Conservation (phyloP, 35 echinoderm and acorn worm species). For the Nesometra sesokonis region DNA sequence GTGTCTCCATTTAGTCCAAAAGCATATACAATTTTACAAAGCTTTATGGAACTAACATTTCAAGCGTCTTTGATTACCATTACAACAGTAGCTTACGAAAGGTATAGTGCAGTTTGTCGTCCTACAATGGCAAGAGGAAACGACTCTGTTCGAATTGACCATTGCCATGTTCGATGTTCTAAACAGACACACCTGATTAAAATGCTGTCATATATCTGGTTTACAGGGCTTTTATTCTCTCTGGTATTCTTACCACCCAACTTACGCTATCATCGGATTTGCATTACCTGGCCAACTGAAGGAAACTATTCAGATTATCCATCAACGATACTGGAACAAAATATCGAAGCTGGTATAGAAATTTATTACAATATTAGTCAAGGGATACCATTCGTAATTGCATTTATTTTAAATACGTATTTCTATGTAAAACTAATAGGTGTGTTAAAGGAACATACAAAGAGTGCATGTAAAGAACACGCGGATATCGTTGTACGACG, state of each 20-base stretch:
- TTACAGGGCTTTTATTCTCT: background rate
- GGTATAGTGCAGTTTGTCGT: background rate
- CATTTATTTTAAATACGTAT: background rate
- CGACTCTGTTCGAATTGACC: background rate
- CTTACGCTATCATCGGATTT: background rate
- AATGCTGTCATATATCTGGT: background rate
- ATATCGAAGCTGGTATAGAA: background rate
- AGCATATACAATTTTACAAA: background rate
- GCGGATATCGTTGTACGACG: background rate
- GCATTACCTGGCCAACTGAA: background rate
- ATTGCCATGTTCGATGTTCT: background rate
- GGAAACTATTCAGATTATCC: background rate
- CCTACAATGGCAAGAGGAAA: background rate
- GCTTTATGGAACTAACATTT: background rate
- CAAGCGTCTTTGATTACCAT: background rate
- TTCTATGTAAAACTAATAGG: background rate
- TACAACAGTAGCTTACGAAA: background rate
- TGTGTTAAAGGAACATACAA: background rate
- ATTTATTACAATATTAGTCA: background rate
- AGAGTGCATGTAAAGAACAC: background rate
- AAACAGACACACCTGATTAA: background rate
- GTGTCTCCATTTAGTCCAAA: background rate
- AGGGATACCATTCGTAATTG: background rate
- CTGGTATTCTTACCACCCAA: background rate
- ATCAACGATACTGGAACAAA: background rate